Percentiles rank a stretch among this genome's conserved stretches.
phyloP scores from a whole-genome alignment of 2,113 vertebrate genomes.

The Phodopus roborovskii region DNA sequence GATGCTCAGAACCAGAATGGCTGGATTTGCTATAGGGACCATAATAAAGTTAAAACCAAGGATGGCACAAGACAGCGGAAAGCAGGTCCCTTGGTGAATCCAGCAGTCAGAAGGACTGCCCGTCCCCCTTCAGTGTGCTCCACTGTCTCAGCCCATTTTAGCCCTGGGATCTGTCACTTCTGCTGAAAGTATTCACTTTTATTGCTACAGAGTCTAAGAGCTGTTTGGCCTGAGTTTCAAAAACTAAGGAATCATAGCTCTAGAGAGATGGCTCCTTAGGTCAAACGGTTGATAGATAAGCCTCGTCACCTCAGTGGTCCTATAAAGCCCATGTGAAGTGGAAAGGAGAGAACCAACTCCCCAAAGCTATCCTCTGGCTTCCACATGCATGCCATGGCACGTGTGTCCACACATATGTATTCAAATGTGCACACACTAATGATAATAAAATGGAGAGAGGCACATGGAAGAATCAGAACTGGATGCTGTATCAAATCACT shows the following conservation, averaged over 20 bases:
- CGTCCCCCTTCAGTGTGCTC: neutral
- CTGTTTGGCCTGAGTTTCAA: neutral
- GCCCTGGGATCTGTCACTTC: neutral
- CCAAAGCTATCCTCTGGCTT: neutral
- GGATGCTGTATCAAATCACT: neutral
- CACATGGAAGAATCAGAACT: neutral
- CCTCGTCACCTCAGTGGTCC: neutral
- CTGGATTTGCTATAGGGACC: neutral
- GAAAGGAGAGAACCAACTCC: neutral
- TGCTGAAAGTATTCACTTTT: neutral
- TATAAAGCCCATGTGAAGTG: neutral
- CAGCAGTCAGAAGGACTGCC: neutral
- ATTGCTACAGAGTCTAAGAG: neutral
- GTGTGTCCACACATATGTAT: neutral
- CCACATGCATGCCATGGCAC: neutral
- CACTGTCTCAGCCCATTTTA: neutral
- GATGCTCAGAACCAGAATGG: neutral
- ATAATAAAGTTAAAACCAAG: neutral
- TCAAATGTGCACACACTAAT: neutral
- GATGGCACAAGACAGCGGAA: neutral
- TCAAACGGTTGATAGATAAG: neutral
- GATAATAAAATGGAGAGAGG: neutral
- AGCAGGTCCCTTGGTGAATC: neutral
- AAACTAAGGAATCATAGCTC: neutral
- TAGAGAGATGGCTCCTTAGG: neutral